Base-by-base conservation (phyloP, 2,888 invertebrate species). In the Gastrophysa polygoni region DNA sequence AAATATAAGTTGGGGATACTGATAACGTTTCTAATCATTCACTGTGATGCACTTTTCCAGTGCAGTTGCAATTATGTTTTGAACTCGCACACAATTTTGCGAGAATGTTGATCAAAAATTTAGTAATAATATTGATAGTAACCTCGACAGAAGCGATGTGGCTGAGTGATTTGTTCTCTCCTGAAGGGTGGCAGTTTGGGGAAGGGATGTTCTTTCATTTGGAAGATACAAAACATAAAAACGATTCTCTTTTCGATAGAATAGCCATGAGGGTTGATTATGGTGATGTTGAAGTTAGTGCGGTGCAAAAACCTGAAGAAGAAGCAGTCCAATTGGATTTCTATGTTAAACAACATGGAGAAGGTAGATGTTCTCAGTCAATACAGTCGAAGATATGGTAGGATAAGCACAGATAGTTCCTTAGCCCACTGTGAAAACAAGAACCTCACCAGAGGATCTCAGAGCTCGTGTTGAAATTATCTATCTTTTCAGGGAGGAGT, bases 181-280 rank as follows among this genome's bases (percentile, higher is more conserved):
- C 71, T 1, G 71, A 68, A 51, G 78, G 77, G 14, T 66, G 74
- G 60, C 64, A 76, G 11, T 59, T 80, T 16, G 77, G 77, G 11
- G 66, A 73, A 59, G 77, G 75, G 24, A 64, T 79, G 38, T 67
- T 67, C 18, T 62, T 80, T 32, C 74, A 73, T 43, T 57, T 80
- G 17, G 71, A 77, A 55, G 72, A 75, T 54, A 69, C 70, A 0
- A 71, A 73, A 51, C 54, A 58, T n/a, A 63, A 65, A 55, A 68
- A 75, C 58, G 65, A 83, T 55, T 83, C 83, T 32, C 79, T 85
- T 66, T 74, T 87, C 54, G 83, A 84, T 48, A 81, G 82, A 44
- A 83, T 86, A 70, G 85, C 85, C 28, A 77, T 88, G 59, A 83
- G 83, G 66, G 81, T 86, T 71, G 85, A 86, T 70, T 84, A 84